Percentiles rank a stretch among this genome's conserved stretches.
Conservation (phyloP, 2,797 vertebrate genomes). For the Helicolenus hilgendorfi region DNA sequence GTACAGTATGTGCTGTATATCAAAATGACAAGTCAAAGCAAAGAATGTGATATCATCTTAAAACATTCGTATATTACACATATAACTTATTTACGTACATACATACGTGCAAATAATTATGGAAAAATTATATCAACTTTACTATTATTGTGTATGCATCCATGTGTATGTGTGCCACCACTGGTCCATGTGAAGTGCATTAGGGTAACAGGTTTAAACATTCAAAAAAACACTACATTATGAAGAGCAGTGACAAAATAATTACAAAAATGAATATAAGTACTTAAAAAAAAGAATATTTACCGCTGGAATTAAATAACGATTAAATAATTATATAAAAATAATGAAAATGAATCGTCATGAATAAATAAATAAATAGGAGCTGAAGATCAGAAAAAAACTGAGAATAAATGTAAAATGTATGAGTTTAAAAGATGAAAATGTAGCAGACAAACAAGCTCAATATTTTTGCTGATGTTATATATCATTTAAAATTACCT, state of each 20-base stretch:
- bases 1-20: neutral
- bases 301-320: neutral
- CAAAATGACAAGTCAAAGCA: neutral
- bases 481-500: neutral
- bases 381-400: neutral
- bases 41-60: neutral
- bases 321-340: neutral
- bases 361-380: too few species aligned
- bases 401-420: neutral
- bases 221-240: neutral
- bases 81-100: neutral
- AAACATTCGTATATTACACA: neutral
- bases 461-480: too few species aligned
- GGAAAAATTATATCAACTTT: neutral
- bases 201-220: neutral
- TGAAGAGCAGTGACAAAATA: neutral
- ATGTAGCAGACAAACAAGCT: neutral
- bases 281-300: neutral
- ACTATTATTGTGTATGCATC: neutral
- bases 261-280: neutral
- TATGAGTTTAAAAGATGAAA: neutral
- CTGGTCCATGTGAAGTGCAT: neutral
- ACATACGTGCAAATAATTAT: neutral
- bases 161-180: neutral
- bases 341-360: neutral